Base-by-base conservation (phyloP, 2,113 vertebrate species). In the Lampris incognitus region DNA sequence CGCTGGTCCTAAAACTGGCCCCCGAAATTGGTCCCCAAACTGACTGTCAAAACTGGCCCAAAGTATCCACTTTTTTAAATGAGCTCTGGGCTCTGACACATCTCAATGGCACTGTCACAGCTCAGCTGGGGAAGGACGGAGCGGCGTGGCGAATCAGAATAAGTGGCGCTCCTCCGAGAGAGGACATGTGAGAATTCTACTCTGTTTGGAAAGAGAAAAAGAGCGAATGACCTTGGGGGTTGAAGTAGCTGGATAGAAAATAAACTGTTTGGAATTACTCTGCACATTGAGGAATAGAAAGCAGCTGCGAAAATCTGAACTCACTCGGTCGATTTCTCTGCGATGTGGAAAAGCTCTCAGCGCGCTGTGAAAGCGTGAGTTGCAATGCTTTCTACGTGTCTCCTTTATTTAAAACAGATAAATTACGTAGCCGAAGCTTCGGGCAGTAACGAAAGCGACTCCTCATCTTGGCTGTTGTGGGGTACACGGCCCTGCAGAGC, bases 201-300 rank as follows among this genome's bases (percentile, higher is more conserved):
- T 24, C 83, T 85, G 84, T 85, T 87, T 86, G 86, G 74, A 88
- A 88, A 91, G 62, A 81, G 79, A 74, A 85, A 89, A 87, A 85
- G 41, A 69, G 82, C 72, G 75, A 85, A 87, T 83, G 87, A 91
- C 90, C 92, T 92, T 91, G 86, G 90, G 90, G 90, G 88, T 85
- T 86, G 82, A 90, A 91, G 89, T 92, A 86, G 87, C 91, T 86
- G 90, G 83, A 92, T 92, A 85, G 84, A 93, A 94, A 94, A 88
- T 93, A 94, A 94, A 94, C 92, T 94, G 93, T 94, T 94, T 93
- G 85, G 92, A 94, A 93, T 93, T 91, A 93, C 90, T 89, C 88
- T 89, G 89, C 92, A 93, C 91, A 91, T 92, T 74, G 86, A 89
- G 76, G 86, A 92, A 94, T 94, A 86, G 81, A 89, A 94, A 94